Conservation (phyloP, 2,797 vertebrate genomes). For the Bradypodion ventrale region DNA sequence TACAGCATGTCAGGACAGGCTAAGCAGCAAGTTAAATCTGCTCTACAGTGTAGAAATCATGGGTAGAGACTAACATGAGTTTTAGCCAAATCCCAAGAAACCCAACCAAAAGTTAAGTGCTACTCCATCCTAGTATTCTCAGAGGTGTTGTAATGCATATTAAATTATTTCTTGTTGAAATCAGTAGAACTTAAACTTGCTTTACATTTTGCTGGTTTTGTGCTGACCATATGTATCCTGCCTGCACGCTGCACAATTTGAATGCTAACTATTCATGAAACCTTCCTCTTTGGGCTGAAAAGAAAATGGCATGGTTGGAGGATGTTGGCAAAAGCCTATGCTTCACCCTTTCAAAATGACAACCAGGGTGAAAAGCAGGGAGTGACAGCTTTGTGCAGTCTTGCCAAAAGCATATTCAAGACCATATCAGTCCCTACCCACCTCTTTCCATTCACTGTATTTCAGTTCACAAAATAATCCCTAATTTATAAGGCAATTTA, state of each 20-base stretch:
- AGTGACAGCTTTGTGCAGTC: neutral
- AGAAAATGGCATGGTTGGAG: neutral
- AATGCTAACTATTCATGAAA: neutral
- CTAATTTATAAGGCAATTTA: neutral
- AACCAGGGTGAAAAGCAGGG: no score
- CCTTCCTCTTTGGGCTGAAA: neutral
- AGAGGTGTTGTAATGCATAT: neutral
- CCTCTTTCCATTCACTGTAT: neutral
- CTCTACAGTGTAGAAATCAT: no score
- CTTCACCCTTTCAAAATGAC: no score
- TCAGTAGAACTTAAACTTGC: neutral
- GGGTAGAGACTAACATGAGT: no score
- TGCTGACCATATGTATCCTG: neutral
- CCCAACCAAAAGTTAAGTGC: neutral
- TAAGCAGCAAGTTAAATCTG: neutral
- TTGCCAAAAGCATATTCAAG: no score
- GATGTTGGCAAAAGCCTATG: neutral
- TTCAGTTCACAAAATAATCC: constrained; percentile 27
- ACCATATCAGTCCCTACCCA: neutral
- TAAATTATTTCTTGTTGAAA: constrained; percentile 1
- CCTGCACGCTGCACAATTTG: neutral
- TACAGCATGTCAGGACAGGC: neutral
- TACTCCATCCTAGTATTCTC: neutral
- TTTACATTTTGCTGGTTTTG: neutral
- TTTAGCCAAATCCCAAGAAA: neutral